These are phyloP conservation scores for Nettapus auritus DNA, from an alignment of 2,113 vertebrate species.

Conservation along the genomic window DNA sequence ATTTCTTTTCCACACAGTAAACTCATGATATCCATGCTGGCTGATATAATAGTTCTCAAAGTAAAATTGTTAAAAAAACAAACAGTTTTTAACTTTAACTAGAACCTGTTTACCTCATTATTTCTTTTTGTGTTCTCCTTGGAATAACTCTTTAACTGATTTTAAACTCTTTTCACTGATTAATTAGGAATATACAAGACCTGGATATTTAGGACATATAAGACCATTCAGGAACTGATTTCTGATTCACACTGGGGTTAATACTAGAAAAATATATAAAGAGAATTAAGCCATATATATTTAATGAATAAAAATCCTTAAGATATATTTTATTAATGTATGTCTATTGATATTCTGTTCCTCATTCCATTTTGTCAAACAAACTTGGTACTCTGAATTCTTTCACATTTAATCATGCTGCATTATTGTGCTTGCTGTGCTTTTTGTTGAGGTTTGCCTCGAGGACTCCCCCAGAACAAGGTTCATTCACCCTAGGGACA, in stretches of 20 bases:
- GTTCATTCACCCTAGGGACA: neutral
- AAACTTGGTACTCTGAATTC: neutral
- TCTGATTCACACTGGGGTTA: neutral
- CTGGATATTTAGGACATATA: neutral
- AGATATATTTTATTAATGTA: neutral
- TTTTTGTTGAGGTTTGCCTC: neutral
- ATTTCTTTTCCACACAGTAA: constrained; percentile 20
- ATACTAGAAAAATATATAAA: neutral
- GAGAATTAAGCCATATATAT: neutral
- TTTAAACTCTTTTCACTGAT: neutral
- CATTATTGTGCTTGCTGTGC: neutral
- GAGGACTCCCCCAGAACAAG: neutral
- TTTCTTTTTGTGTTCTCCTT: neutral
- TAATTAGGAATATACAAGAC: neutral
- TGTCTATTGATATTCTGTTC: neutral
- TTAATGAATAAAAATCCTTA: neutral
- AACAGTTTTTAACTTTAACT: neutral
- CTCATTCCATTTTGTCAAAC: neutral
- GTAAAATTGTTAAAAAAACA: neutral
- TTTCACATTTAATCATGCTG: neutral
- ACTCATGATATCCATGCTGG: neutral
- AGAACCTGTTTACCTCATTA: neutral
- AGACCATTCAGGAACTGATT: neutral
- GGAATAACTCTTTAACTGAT: neutral
- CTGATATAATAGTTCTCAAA: neutral